Percentiles rank a stretch among this genome's conserved stretches.
Evolutionary conservation across 2,888 invertebrate genomes (phyloP).

Genomic region (Mycalesis mineus): DNA sequence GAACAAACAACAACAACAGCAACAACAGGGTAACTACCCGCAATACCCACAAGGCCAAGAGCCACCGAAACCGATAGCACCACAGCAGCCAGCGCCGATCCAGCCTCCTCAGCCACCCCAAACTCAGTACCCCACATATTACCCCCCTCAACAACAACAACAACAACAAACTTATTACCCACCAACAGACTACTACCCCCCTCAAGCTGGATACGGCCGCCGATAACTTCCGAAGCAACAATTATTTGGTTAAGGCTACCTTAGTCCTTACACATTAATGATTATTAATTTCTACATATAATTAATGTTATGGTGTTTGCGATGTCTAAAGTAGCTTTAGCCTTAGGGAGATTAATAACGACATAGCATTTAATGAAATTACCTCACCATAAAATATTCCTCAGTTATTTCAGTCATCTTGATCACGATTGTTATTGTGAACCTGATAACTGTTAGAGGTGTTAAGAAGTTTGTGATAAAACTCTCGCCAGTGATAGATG

Average conservation of each 20-base stretch:
- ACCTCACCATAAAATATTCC: conserved; percentile 21
- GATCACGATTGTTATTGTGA: conserved; percentile 68
- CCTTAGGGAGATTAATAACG: background rate
- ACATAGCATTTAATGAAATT: conserved; percentile 19
- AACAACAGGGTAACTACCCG: conserved; percentile 26
- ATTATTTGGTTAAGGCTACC: background rate
- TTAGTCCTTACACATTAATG: background rate
- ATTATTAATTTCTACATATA: background rate
- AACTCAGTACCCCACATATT: conserved; percentile 29
- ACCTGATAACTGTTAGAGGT: conserved; percentile 51
- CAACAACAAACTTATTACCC: conserved; percentile 29
- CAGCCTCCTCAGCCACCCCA: conserved; percentile 30
- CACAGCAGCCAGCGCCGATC: conserved; percentile 26
- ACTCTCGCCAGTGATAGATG: conserved; percentile 34
- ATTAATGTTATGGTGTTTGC: background rate
- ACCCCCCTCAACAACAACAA: conserved; percentile 30
- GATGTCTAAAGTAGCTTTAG: background rate
- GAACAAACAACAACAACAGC: conserved; percentile 39
- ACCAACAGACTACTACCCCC: conserved; percentile 31
- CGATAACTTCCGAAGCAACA: background rate
- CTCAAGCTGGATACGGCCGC: conserved; percentile 27
- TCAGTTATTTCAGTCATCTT: conserved; percentile 45
- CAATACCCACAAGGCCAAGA: conserved; percentile 32
- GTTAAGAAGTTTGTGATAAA: conserved; percentile 30
- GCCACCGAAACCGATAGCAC: conserved; percentile 30